phyloP scores from a whole-genome alignment of 2,888 invertebrate species.

The Dichetophora obliterata region DNA sequence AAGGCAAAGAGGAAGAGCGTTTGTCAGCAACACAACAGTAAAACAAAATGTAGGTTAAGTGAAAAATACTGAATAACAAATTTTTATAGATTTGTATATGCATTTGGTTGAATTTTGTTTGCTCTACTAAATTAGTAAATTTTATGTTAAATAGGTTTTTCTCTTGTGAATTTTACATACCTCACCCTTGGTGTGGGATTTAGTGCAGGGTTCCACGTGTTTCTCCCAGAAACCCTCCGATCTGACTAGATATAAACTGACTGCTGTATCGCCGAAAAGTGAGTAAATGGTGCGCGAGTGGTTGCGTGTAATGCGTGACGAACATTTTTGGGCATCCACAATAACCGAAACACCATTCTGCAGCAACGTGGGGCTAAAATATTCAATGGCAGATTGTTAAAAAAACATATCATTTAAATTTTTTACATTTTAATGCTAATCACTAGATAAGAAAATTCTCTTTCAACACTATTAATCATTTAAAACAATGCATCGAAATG shows the following conservation, averaged over 20 bases:
- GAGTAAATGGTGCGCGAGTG: constrained; percentile 74
- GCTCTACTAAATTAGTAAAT: not conserved
- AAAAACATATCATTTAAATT: not conserved
- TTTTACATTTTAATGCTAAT: not conserved
- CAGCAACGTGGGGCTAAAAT: constrained; percentile 58
- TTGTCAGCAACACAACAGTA: not conserved
- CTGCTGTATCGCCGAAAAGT: constrained; percentile 71
- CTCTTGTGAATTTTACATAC: constrained; percentile 50
- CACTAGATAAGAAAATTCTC: no score
- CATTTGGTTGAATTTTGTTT: constrained; percentile 23
- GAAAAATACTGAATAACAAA: not conserved
- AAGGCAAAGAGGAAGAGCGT: constrained; percentile 18
- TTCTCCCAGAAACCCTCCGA: constrained; percentile 84
- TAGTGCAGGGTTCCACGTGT: constrained; percentile 79
- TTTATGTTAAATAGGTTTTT: not conserved
- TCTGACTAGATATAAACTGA: constrained; percentile 76
- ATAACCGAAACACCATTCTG: constrained; percentile 74
- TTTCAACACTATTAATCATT: no score
- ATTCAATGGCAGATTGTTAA: not conserved
- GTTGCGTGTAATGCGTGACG: constrained; percentile 75
- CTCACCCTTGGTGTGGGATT: constrained; percentile 74
- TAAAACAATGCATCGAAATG: no score
- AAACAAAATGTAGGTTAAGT: not conserved
- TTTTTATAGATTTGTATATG: not conserved
- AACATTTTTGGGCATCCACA: constrained; percentile 76